Evolutionary conservation across 2,113 vertebrate species (phyloP), one percentile per base, ranked within the genome.

Genomic region (Acinonyx jubatus): DNA sequence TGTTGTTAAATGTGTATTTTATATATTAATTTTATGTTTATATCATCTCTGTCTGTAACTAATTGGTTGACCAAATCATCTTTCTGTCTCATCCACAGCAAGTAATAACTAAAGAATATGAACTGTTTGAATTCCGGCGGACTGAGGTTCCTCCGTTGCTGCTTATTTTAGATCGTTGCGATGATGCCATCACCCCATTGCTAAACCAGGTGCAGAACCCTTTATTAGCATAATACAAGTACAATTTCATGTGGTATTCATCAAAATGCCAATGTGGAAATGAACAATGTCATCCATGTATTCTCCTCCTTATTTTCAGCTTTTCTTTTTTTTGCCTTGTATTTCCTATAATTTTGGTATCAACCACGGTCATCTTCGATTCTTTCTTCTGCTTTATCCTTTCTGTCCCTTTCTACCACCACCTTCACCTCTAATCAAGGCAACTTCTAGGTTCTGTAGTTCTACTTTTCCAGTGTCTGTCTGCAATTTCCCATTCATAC

Each of bases 61-160:
- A 25, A 66, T 29, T 88, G 29, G 65, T 84, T 96, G 50, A 86
- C 33, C 19, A 69, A 10, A 57, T 45, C 4, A 7, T 66, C 63
- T 78, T 65, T 31, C 52, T n/a, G 4, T 79, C 1, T 95, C 33
- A 73, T 41, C 71, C 16, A 21, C 99, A 99, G 99, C 99, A 99
- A 99, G 99, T 99, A 66, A 99, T 99, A 98, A 99, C 99, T 0
- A 99, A 99, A 95, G 99, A 99, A 96, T 99, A 99, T 0, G 99
- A 99, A 97, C 99, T 99, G 87, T 99, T 99, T 52, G 99, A 99
- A 96, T 99, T 99, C 97, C 99, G 99, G 15, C 99, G 99, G 97
- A 99, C 99, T 0, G 99, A 99, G 94, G 99, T 99, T 57, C 99
- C 99, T 93, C 99, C 99, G 0, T 97, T 99, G 66, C 99, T 99